These are phyloP conservation scores for Horisme vitalbata DNA, from an alignment of 2,888 invertebrate genomes.

Conservation along the genomic window DNA sequence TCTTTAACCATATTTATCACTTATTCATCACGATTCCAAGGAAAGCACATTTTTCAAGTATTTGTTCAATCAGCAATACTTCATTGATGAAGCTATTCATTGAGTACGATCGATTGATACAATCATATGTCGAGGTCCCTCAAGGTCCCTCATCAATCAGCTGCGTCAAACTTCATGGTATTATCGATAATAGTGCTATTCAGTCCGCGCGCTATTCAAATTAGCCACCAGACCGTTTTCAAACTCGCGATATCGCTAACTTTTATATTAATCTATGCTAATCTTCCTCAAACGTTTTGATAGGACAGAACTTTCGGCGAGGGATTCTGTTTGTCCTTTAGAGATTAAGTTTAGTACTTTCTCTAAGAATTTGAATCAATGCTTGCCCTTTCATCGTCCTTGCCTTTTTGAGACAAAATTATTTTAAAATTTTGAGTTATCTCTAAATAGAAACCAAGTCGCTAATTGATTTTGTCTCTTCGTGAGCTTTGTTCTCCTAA, in stretches of 20 bases:
- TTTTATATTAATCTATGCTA: constrained; percentile 23
- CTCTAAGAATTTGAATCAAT: not conserved
- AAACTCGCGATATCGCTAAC: constrained; percentile 16
- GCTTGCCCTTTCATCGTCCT: no score
- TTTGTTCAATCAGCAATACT: not conserved
- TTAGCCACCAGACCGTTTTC: constrained; percentile 26
- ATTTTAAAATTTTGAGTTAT: no score
- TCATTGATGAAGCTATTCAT: not conserved
- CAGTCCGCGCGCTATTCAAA: constrained; percentile 26
- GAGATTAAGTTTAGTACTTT: not conserved
- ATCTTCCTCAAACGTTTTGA: constrained; percentile 23
- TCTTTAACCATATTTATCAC: constrained; percentile 6
- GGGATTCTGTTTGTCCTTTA: not conserved
- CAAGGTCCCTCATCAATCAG: constrained; percentile 30
- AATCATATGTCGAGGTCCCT: no score
- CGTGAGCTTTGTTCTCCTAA: no score
- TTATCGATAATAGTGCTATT: constrained; percentile 21
- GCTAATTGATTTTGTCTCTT: no score
- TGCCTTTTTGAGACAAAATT: no score
- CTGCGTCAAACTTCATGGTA: constrained; percentile 20
- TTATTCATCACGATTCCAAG: not conserved
- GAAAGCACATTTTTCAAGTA: no score
- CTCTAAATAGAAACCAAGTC: no score
- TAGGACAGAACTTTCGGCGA: constrained; percentile 9
- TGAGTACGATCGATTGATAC: not conserved